Conservation (phyloP, 2,888 invertebrate genomes). For the Sarcophaga variegata region DNA sequence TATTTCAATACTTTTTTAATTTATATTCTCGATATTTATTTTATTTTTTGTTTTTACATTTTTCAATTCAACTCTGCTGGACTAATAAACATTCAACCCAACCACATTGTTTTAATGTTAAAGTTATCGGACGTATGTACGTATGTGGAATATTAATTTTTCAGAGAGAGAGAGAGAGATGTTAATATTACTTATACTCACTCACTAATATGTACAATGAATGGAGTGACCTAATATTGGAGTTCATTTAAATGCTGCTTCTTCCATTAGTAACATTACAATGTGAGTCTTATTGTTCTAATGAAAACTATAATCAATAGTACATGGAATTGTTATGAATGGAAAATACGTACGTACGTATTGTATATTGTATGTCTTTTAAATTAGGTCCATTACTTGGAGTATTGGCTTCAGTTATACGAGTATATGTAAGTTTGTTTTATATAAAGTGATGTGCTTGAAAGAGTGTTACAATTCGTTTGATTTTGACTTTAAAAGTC, state of each 20-base stretch:
- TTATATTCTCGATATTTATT: not conserved
- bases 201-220: no score
- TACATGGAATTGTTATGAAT: not conserved
- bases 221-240: not conserved
- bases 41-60: slow-evolving; percentile 3
- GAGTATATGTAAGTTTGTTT: no score
- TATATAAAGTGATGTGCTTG: no score
- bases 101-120: slow-evolving; percentile 30
- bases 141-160: slow-evolving; percentile 42
- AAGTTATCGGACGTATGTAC: not conserved
- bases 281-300: no score
- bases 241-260: not conserved
- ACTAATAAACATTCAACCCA: slow-evolving; percentile 26
- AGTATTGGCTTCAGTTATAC: no score
- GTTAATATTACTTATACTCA: not conserved
- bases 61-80: slow-evolving; percentile 11
- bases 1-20: slow-evolving; percentile 19
- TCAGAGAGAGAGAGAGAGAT: not conserved
- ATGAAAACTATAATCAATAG: no score
- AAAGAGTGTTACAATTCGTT: no score
- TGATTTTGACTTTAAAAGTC: no score
- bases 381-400: no score
- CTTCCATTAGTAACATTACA: not conserved
- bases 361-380: no score
- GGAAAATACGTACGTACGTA: not conserved